These are phyloP conservation scores for Prionailurus viverrinus DNA, from an alignment of 2,113 vertebrate species.

Conservation along the genomic window DNA sequence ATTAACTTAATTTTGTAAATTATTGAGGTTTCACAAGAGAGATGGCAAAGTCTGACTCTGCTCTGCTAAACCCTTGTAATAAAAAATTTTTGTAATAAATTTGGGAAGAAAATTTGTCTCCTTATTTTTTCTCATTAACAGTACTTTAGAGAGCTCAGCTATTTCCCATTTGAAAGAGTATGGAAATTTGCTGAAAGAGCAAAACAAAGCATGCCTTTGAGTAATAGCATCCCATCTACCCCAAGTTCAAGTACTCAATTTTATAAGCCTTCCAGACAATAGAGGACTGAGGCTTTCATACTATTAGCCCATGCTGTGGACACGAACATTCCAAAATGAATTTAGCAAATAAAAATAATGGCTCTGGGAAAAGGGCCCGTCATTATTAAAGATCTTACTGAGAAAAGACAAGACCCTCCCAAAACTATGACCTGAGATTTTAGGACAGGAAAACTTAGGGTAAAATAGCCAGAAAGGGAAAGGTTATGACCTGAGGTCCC, in stretches of 20 bases:
- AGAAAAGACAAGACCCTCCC: neutral
- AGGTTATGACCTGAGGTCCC: too few relatives aligned
- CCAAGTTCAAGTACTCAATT: neutral
- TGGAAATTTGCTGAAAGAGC: neutral
- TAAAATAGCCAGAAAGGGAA: too few relatives aligned
- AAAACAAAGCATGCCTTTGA: neutral
- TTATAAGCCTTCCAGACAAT: neutral
- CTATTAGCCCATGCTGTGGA: neutral
- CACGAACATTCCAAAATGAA: neutral
- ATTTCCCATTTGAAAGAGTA: neutral
- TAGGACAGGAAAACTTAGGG: too few relatives aligned
- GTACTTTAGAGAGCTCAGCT: neutral
- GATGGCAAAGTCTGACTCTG: slow-evolving; percentile 15
- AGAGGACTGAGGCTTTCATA: neutral
- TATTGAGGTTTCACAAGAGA: slow-evolving; percentile 3
- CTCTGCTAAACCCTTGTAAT: slow-evolving; percentile 44
- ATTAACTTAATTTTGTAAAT: slow-evolving; percentile 60
- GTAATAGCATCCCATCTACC: neutral
- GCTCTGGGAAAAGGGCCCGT: neutral
- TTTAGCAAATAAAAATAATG: slow-evolving; percentile 1
- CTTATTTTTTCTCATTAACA: slow-evolving; percentile 45
- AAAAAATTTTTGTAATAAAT: slow-evolving; percentile 58
- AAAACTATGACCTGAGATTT: neutral
- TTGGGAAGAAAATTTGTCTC: neutral
- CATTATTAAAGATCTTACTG: neutral